Evolutionary conservation across 2,113 vertebrate species (phyloP).

Genomic region (Eira barbara): DNA sequence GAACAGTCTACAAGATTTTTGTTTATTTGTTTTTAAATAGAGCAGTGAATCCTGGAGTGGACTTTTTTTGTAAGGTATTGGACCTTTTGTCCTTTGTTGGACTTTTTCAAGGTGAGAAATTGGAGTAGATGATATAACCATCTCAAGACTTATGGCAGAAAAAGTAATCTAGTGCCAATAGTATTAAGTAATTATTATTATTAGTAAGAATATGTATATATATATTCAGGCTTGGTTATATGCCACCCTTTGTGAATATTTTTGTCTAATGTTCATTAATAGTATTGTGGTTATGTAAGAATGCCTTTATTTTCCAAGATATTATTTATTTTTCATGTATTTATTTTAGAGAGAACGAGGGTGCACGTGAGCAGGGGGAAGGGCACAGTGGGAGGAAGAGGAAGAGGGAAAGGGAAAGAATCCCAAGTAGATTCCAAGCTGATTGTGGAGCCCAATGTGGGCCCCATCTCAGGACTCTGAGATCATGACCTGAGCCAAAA

Average conservation of each 20-base stretch:
- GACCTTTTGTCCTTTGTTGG: not conserved
- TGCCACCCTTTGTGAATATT: not conserved
- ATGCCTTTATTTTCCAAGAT: not conserved
- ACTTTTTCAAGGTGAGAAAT: not conserved
- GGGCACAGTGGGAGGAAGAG: not conserved
- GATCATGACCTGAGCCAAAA: not conserved
- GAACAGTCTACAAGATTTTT: not conserved
- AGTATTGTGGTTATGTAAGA: not conserved
- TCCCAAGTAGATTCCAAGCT: not conserved
- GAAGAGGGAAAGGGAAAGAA: not conserved
- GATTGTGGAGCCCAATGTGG: not conserved
- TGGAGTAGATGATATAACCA: not conserved
- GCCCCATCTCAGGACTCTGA: not conserved
- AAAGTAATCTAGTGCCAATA: not conserved
- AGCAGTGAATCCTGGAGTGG: not conserved
- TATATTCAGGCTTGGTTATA: not conserved
- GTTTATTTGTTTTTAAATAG: conserved; percentile 14
- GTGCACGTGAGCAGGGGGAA: not conserved
- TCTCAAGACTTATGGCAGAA: not conserved
- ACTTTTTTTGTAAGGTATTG: not conserved
- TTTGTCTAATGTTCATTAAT: not conserved
- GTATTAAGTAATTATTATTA: not conserved
- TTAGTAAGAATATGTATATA: not conserved
- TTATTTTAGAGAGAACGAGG: not conserved
- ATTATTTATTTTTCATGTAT: not conserved